A percentile compares a stretch with the other conserved stretches of the same genome.
Conservation (phyloP, 2,113 vertebrate species). For the Regulus satrapa region DNA sequence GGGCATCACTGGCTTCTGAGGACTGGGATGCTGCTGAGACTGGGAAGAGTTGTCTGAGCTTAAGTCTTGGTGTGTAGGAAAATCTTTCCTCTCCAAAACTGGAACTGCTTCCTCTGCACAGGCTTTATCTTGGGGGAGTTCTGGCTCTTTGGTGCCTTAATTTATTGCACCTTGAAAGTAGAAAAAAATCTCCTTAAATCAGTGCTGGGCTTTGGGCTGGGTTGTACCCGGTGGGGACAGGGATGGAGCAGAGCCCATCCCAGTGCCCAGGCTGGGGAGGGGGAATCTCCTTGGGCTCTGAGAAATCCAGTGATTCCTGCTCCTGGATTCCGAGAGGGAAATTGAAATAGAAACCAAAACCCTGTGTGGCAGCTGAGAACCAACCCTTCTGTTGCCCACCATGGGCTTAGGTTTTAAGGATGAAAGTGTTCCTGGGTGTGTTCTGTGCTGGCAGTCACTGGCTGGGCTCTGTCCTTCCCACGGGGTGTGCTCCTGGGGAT, state of each 20-base stretch:
- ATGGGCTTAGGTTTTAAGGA: neutral
- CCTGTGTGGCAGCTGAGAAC: neutral
- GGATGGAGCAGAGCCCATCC: neutral
- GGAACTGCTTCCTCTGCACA: neutral
- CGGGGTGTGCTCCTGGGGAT: neutral
- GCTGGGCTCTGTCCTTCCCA: neutral
- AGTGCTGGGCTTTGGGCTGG: neutral
- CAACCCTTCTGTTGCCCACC: neutral
- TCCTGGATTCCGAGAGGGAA: neutral
- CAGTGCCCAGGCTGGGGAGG: neutral
- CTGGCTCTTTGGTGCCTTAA: constrained; percentile 9
- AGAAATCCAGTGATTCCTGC: neutral
- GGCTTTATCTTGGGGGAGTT: neutral
- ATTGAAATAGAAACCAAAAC: neutral
- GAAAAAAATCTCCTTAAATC: neutral
- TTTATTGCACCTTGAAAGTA: neutral
- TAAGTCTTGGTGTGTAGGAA: neutral
- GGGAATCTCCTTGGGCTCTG: neutral
- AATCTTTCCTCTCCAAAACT: neutral
- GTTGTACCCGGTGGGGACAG: neutral
- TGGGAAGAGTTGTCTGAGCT: neutral
- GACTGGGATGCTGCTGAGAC: neutral
- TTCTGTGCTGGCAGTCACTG: neutral
- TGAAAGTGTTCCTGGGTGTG: neutral
- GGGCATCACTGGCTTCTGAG: neutral